Percentiles rank a stretch among this genome's conserved stretches.
These are phyloP conservation scores for Alaudala cheleensis DNA, from an alignment of 2,113 vertebrate genomes.

Conservation along the genomic window DNA sequence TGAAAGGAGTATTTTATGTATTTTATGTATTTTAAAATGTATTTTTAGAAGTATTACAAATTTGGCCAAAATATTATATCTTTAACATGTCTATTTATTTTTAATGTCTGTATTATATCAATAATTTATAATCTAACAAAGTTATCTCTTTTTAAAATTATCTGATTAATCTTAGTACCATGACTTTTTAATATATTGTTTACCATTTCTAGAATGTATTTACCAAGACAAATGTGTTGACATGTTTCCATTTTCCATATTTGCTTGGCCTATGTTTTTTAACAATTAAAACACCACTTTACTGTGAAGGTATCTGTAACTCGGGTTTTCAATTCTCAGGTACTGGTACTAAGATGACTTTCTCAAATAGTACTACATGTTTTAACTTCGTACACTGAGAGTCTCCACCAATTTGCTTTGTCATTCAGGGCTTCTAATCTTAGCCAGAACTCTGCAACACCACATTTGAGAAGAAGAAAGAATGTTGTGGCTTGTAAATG, in stretches of 20 bases:
- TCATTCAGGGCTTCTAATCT: neutral
- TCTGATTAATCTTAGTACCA: neutral
- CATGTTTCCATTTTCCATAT: neutral
- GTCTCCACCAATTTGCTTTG: neutral
- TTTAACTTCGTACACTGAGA: neutral
- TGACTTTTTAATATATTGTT: neutral
- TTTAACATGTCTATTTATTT: neutral
- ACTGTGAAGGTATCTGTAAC: neutral
- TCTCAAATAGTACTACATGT: neutral
- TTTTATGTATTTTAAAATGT: neutral
- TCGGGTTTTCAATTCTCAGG: neutral
- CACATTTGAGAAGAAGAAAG: neutral
- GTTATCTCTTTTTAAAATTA: neutral
- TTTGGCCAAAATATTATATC: neutral
- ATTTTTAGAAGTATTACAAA: neutral
- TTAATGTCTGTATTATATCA: neutral
- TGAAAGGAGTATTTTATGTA: neutral
- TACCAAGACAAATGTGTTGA: neutral
- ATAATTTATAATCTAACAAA: neutral
- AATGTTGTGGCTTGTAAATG: neutral
- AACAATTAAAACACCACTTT: neutral
- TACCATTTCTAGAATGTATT: neutral
- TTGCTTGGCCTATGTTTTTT: neutral
- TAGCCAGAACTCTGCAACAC: neutral
- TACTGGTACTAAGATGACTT: neutral